Evolutionary conservation across 2,888 invertebrate genomes (phyloP), one percentile per base, ranked within the genome.

Genomic region (Drosophila colorata): DNA sequence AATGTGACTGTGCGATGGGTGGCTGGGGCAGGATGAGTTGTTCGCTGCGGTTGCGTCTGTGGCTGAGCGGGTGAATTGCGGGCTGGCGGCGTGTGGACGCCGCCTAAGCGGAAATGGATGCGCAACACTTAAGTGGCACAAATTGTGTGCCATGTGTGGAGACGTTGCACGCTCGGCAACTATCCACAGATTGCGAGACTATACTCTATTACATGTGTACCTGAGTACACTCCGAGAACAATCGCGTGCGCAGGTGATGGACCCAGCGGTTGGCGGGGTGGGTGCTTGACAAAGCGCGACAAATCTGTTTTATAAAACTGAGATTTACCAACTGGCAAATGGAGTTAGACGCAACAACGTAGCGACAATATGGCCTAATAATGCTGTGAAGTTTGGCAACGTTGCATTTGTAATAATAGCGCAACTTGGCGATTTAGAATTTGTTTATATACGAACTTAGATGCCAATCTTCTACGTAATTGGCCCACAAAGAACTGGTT

Each of bases 71-170:
- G 48, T 46, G 75, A 20, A 44, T 37, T 40, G 47, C 20, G 18
- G 25, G 6, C 4, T 13, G 53, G 25, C 18, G 40, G 47, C 25
- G 16, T 49, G 63, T 48, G 25, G 60, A 35, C 20, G 59, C 69
- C 75, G 70, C 71, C 88, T 80, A 88, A 78, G 73, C 80, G 82
- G 80, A 87, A 89, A 87, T 83, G 81, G 78, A 88, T 87, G 84
- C 87, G 83, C 88, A 78, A 83, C 87, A 88, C 85, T 89, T 86
- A 87, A 83, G 87, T 88, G 83, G 75, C 85, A 81, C 87, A 88
- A 88, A 88, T 79, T 86, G 88, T 83, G 63, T 69, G 80, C 66
- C 79, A 73, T 78, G 68, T 74, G 79, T 63, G 88, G 69, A 61
- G 66, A 71, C 66, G 67, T 44, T 69, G 55, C 64, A 59, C 48